Evolutionary conservation across 2,888 invertebrate species (phyloP), one percentile per base, ranked within the genome.

Genomic region (Halocaridina rubra): DNA sequence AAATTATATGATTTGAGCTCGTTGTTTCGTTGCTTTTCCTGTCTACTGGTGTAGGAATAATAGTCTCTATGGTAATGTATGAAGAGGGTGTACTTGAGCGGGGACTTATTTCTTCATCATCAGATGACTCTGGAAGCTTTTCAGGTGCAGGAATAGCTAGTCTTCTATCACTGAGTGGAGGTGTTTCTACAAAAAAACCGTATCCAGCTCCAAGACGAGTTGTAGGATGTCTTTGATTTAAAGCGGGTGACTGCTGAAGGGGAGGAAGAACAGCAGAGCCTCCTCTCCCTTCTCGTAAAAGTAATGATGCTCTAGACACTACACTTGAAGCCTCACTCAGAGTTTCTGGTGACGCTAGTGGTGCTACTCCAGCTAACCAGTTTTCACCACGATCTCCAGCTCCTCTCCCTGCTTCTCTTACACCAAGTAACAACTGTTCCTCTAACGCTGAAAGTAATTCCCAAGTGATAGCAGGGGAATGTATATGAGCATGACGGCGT

Each of bases 301-400:
- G 72, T 16, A 88, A 53, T 16, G 85, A 87, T 33, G 84, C 84
- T 22, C 94, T 92, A 29, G 95, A 95, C 89, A 94, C 94, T 80
- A 95, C 93, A 90, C 95, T 95, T 2, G 95, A 95, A n/a, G 95
- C 93, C 90, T 96, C 96, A 0, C 95, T 96, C 16, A 96, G 91
- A 0, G 95, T 95, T 90, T 96, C 96, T 0, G 96, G 96, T 77
- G 95, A 95, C 10, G 96, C 96, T 27, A 96, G 90, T 0, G 96
- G 96, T 0, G 96, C 96, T 86, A 94, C 91, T 0, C 94, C 94
- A 88, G 93, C 92, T 94, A 94, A 94, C 89, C 94, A 94, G 88
- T 94, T 93, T 32, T 89, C 89, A n/a, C 89, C 89, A 89, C 90
- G 87, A n/a, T 76, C 84, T 8, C 24, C 29, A 3, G 69, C 27